phyloP scores from a whole-genome alignment of 2,888 invertebrate genomes.

The Lasioglossum malachurum region DNA sequence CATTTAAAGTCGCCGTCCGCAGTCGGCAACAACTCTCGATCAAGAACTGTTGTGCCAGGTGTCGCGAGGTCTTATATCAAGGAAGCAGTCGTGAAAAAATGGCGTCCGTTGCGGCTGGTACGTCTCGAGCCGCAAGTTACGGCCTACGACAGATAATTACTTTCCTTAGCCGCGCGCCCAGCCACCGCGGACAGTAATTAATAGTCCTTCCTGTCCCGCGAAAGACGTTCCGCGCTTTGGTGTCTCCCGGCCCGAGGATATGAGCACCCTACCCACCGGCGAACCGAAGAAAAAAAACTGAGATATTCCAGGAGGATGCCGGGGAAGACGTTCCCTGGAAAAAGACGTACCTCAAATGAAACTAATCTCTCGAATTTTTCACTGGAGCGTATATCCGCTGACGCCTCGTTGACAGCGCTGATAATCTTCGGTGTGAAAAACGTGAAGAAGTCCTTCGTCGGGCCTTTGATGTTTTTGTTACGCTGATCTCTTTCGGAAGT shows the following conservation, averaged over 20 bases:
- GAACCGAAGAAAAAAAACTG: constrained; percentile 1
- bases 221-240: constrained; percentile 54
- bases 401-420: not conserved
- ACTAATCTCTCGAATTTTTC: constrained; percentile 6
- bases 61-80: constrained; percentile 15
- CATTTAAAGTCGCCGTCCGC: not conserved
- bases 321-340: constrained; percentile 8
- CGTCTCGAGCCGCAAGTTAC: constrained; percentile 51
- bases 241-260: constrained; percentile 36
- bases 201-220: constrained; percentile 56
- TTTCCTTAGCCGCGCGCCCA: constrained; percentile 58
- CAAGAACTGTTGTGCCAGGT: constrained; percentile 38
- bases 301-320: not conserved
- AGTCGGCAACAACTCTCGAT: constrained; percentile 14
- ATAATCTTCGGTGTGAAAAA: not conserved
- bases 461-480: not conserved
- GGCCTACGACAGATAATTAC: constrained; percentile 64
- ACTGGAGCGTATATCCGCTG: not conserved
- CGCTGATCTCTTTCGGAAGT: not conserved
- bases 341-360: constrained; percentile 16
- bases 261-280: not conserved
- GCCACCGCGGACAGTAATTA: constrained; percentile 66
- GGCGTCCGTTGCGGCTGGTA: constrained; percentile 53
- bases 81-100: constrained; percentile 43
- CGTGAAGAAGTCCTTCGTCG: not conserved